Conservation (phyloP, 2,888 invertebrate species). For the Epinotia ramella region DNA sequence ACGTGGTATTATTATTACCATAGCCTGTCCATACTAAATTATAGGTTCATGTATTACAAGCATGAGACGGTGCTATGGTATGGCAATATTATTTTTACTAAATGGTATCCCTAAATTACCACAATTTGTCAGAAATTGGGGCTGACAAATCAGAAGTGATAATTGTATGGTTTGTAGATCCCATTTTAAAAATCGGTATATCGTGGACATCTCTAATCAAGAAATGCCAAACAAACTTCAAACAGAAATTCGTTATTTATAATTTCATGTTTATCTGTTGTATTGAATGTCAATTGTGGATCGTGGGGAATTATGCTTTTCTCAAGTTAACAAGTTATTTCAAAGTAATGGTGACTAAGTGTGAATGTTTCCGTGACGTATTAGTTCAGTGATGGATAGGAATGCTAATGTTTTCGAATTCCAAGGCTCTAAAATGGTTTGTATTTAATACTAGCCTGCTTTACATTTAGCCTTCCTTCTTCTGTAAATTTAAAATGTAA, state of each 20-base stretch:
- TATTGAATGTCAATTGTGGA: not conserved
- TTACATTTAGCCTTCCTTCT: too few species aligned
- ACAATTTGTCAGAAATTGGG: too few species aligned
- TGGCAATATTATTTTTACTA: too few species aligned
- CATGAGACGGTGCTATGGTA: too few species aligned
- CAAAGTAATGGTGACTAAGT: not conserved
- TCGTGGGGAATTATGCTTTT: not conserved
- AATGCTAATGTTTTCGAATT: conserved; percentile 37
- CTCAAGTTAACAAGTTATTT: not conserved
- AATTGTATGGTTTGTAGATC: too few species aligned
- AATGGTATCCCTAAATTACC: too few species aligned
- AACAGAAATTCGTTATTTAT: conserved; percentile 34
- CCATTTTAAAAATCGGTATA: conserved; percentile 2
- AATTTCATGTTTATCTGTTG: not conserved
- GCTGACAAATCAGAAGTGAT: too few species aligned
- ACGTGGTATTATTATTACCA: too few species aligned
- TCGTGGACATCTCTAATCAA: conserved; percentile 1
- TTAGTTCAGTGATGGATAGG: conserved; percentile 17
- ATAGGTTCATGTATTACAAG: too few species aligned
- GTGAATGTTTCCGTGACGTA: not conserved
- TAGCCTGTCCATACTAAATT: too few species aligned
- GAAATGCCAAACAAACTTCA: conserved; percentile 35
- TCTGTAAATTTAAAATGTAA: too few species aligned
- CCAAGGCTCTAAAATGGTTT: conserved; percentile 32
- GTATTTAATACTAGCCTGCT: not conserved